These are phyloP conservation scores for Phainopepla nitens DNA, from an alignment of 2,113 vertebrate genomes.

Conservation along the genomic window DNA sequence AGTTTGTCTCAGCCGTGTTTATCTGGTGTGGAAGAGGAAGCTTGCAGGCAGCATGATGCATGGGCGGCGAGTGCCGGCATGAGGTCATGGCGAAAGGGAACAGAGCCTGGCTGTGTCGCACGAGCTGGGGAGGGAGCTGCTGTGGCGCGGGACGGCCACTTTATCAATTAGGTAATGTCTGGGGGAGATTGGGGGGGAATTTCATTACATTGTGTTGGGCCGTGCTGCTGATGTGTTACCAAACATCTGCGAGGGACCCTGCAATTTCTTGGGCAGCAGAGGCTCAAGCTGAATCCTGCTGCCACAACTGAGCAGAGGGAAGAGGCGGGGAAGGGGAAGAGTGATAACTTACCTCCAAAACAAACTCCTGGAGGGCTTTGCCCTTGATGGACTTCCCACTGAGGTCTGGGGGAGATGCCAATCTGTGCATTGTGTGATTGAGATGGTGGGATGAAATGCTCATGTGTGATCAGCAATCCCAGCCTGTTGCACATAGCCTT, in stretches of 20 bases:
- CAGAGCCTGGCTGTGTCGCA: slow-evolving; percentile 66
- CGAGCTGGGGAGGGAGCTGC: slow-evolving; percentile 43
- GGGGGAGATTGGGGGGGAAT: slow-evolving; percentile 62
- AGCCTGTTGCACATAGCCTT: not conserved
- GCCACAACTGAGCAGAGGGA: not conserved
- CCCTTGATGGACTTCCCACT: not conserved
- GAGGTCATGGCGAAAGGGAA: slow-evolving; percentile 73
- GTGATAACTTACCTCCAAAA: not conserved
- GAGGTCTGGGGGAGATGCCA: not conserved
- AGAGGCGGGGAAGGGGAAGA: not conserved
- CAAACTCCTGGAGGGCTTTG: not conserved
- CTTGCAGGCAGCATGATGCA: slow-evolving; percentile 62
- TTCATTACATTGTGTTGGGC: slow-evolving; percentile 39
- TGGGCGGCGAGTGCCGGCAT: slow-evolving; percentile 61
- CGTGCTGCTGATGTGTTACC: slow-evolving; percentile 48
- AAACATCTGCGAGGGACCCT: slow-evolving; percentile 38
- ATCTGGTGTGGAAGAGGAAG: slow-evolving; percentile 73
- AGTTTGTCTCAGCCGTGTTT: slow-evolving; percentile 38
- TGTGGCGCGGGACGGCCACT: not conserved
- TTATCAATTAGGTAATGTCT: slow-evolving; percentile 84
- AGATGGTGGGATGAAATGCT: not conserved
- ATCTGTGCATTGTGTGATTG: rapidly evolving
- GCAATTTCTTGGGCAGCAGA: not conserved
- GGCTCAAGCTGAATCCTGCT: not conserved
- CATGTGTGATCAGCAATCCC: rapidly evolving